Base-by-base conservation (phyloP, 2,113 vertebrate species). In the Xenotilapia longispinis region DNA sequence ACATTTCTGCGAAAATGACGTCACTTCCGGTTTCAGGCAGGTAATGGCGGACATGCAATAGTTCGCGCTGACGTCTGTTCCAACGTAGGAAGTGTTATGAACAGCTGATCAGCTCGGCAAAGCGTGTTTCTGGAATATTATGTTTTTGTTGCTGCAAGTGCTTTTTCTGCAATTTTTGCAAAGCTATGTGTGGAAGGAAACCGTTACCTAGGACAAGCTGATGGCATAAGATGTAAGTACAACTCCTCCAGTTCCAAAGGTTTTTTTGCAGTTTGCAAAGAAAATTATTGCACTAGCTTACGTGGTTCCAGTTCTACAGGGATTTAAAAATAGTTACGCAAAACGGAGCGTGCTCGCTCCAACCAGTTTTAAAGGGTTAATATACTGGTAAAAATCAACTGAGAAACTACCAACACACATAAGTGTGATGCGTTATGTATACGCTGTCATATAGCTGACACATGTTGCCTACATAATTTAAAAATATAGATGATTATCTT, bases 1-100 rank as follows among this genome's bases (percentile, higher is more conserved):
- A 55, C 2, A 13, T 23, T 49, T 49, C 47, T 1, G 1, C 0
- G 2, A 13, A 23, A 55, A 3, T 55, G 53, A 55, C 6, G 0
- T 23, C n/a, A 23, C n/a, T 54, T 54, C n/a, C 0, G 6, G 53
- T 55, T 55, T 23, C 26, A 2, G 55, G 55, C 26, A 58, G 13
- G 55, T 9, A 58, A 58, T 58, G 55, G 55, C 7, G 1, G 26
- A 58, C 55, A 28, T 58, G 26, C 13, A 4, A 58, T 58, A 28
- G 26, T 58, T 58, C 0, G 26, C 5, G 5, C 26, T 58, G 55
- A 58, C 7, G 3, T 58, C 7, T 57, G 4, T 57, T 28, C 23
- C 55, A 57, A 57, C 4, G 0, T 57, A 28, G 54, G 12, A 5
- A 1, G 23, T 28, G 55, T 57, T 57, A 28, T 5, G 23, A 57